Evolutionary conservation across 2,113 vertebrate species (phyloP).

Genomic region (Camarhynchus parvulus): DNA sequence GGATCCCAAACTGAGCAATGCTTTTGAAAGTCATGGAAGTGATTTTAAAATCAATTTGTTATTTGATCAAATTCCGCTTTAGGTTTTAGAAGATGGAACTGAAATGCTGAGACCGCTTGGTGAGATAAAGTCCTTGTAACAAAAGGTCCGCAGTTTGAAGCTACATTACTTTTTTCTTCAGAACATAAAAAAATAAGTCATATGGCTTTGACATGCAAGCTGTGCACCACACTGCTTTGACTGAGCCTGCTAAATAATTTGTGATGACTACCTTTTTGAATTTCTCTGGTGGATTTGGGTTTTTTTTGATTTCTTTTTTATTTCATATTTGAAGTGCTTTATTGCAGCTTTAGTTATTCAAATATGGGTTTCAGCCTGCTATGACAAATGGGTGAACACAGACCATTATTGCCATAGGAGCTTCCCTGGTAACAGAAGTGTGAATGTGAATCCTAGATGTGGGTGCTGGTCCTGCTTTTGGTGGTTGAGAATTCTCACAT

Average conservation of each 20-base stretch:
- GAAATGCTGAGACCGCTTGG: not conserved
- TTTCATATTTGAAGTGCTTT: not conserved
- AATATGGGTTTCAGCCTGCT: not conserved
- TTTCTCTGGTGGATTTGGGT: not conserved
- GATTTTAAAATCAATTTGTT: conserved; percentile 22
- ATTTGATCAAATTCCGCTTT: conserved; percentile 16
- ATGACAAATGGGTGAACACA: not conserved
- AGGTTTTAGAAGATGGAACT: not conserved
- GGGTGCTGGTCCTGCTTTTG: not conserved
- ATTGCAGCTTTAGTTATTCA: not conserved
- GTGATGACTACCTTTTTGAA: not conserved
- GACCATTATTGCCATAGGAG: not conserved
- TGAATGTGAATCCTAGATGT: not conserved
- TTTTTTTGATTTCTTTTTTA: not conserved
- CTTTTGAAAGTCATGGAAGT: conserved; percentile 3
- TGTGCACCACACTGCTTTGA: not conserved
- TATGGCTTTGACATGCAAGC: not conserved
- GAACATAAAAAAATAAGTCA: not conserved
- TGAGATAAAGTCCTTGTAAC: not conserved
- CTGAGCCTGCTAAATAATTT: not conserved
- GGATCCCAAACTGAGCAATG: not conserved
- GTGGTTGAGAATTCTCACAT: not conserved
- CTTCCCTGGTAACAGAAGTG: not conserved
- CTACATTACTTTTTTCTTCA: not conserved
- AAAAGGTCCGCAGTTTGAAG: not conserved